Base-by-base conservation (phyloP, 2,888 invertebrate species). In the Oeneis ivallda region DNA sequence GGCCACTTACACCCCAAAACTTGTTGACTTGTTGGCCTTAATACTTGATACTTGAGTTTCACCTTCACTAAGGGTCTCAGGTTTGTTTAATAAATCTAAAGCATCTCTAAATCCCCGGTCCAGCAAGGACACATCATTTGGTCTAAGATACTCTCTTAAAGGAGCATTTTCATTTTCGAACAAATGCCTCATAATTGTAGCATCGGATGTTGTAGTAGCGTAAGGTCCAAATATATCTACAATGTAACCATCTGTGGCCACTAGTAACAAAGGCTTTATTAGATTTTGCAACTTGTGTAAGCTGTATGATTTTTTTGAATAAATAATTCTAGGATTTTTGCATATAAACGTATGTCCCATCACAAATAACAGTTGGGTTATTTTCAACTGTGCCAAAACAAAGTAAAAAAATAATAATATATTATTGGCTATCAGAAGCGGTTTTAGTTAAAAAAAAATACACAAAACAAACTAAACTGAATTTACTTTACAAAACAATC, bases 171-270 rank as follows among this genome's bases (percentile, higher is more conserved):
- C 58, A 63, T 70, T 50, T 53, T 60, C 41, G 47, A 69, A 70
- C 54, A 67, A 61, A 37, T 57, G 58, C 9, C 39, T 56, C 65
- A 71, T 68, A 64, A 70, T 70, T 10, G 68, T 62, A 47, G 67
- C 67, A 62, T 70, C 67, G 57, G 67, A 70, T 67, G 66, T 70
- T 47, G 65, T 69, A 54, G 70, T 63, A 43, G 67, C 66, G 37
- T 70, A 67, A 63, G 63, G 66, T 43, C 66, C 69, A 64, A 64
- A 62, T 39, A 66, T 63, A 34, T 69, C 66, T 41, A 69, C 32
- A 60, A 65, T 68, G 43, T 68, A 65, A 34, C 68, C 68, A 63
- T 68, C 65, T n/a, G n/a, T n/a, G n/a, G n/a, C n/a, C n/a, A n/a
- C n/a, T n/a, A n/a, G n/a, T n/a, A 63, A 50, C 58, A 67, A 67